A percentile compares a stretch with the other conserved stretches of the same genome.
Conservation (phyloP, 92 coral and sea anemone species). For the Virgularia gustaviana region DNA sequence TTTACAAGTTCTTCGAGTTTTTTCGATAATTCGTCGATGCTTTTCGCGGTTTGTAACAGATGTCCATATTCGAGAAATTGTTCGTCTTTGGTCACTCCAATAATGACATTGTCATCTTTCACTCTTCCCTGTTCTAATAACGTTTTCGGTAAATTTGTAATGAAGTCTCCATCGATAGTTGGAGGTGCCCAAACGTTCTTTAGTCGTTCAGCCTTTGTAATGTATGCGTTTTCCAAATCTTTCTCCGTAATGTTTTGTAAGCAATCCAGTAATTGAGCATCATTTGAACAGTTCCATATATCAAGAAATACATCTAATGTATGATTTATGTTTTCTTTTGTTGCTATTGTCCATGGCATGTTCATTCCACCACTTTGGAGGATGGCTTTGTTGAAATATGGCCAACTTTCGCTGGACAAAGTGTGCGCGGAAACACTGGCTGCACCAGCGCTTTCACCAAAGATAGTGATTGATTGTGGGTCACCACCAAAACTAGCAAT, state of each 20-base stretch:
- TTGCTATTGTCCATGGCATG: neutral
- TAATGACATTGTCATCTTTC: conserved; percentile 2
- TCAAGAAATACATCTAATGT: neutral
- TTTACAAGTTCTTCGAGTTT: neutral
- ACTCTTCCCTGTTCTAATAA: conserved; percentile 5
- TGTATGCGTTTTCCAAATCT: neutral
- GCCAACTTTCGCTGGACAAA: conserved; percentile 5
- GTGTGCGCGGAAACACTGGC: conserved; percentile 29
- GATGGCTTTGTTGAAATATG: conserved; percentile 8
- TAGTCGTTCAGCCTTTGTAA: neutral
- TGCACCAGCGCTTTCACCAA: conserved; percentile 17
- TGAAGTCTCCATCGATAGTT: conserved; percentile 3
- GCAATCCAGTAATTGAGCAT: neutral
- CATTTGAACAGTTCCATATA: neutral
- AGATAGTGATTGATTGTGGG: conserved; percentile 23
- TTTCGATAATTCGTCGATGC: neutral
- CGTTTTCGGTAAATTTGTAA: conserved; percentile 2
- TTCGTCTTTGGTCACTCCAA: conserved; percentile 34
- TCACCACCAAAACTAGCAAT: conserved; percentile 19
- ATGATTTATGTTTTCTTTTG: neutral
- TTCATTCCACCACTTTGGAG: conserved; percentile 10
- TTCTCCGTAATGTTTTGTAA: neutral
- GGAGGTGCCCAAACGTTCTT: neutral
- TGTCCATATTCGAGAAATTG: neutral
- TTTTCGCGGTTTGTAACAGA: neutral